Percentiles rank a stretch among this genome's conserved stretches.
These are phyloP conservation scores for Plotosus lineatus DNA, from an alignment of 2,113 vertebrate genomes.

Conservation along the genomic window DNA sequence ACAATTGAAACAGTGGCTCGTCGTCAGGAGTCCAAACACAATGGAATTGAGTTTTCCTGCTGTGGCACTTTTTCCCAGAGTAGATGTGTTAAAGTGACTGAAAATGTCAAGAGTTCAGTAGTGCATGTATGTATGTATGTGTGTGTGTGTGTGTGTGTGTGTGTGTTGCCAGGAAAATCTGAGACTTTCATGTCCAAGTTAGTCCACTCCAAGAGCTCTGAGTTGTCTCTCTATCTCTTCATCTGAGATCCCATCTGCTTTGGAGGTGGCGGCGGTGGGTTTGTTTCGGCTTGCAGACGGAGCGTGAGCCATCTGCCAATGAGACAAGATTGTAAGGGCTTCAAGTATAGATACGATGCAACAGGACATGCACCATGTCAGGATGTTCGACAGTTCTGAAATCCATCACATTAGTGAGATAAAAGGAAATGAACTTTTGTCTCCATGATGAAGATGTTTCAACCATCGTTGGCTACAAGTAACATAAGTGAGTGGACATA, in stretches of 20 bases:
- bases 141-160: not conserved
- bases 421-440: not conserved
- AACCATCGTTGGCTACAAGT: not conserved
- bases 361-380: not conserved
- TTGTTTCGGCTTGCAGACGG: slow-evolving; percentile 78
- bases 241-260: slow-evolving; percentile 79
- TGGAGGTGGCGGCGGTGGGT: slow-evolving; percentile 78
- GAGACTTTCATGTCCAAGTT: slow-evolving; percentile 44
- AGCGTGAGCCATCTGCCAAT: slow-evolving; percentile 81
- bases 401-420: not conserved
- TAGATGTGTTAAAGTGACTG: slow-evolving; percentile 30
- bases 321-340: slow-evolving; percentile 30
- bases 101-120: slow-evolving; percentile 33
- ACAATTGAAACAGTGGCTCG: not conserved
- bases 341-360: not conserved
- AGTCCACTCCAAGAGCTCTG: slow-evolving; percentile 85
- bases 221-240: slow-evolving; percentile 89
- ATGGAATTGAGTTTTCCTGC: slow-evolving; percentile 27
- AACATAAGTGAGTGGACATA: not conserved
- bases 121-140: slow-evolving; percentile 9
- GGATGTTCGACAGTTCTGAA: not conserved
- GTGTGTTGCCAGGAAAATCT: slow-evolving; percentile 35
- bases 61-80: slow-evolving; percentile 37
- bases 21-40: not conserved
- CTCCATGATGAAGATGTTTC: not conserved